A percentile compares a stretch with the other conserved stretches of the same genome.
phyloP scores from a whole-genome alignment of 2,113 vertebrate species.

The Columbina picui region DNA sequence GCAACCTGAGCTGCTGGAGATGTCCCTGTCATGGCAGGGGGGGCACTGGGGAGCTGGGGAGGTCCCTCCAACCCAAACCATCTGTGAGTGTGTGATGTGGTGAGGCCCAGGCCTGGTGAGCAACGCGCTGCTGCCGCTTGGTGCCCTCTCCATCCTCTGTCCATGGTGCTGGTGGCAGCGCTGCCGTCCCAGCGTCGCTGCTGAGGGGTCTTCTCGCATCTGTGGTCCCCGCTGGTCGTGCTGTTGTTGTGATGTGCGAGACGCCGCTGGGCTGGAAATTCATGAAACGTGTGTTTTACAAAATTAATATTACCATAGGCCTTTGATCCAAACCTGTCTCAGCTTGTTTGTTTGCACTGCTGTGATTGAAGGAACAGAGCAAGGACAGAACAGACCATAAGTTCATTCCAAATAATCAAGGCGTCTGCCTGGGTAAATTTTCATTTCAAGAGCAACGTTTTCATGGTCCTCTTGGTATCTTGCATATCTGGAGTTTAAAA shows the following conservation, averaged over 20 bases:
- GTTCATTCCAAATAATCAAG: neutral
- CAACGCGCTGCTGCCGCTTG: neutral
- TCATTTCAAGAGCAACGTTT: neutral
- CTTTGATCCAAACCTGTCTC: neutral
- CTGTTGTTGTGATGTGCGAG: neutral
- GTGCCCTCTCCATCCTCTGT: neutral
- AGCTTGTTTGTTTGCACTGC: neutral
- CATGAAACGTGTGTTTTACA: neutral
- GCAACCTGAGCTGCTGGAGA: no score
- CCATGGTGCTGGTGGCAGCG: neutral
- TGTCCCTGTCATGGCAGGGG: no score
- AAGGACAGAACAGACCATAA: neutral
- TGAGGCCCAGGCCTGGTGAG: neutral
- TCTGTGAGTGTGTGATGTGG: no score
- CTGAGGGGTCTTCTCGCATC: neutral
- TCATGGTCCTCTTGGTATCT: neutral
- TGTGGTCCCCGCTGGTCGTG: neutral
- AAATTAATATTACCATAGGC: neutral
- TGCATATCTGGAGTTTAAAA: neutral
- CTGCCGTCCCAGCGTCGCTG: neutral
- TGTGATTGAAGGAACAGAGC: neutral
- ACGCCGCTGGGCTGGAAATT: fast-evolving
- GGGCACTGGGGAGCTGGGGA: no score
- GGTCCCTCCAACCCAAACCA: no score
- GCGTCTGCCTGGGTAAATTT: neutral